Evolutionary conservation across 2,797 vertebrate species (phyloP), one percentile per base, ranked within the genome.

Genomic region (Balearica regulorum): DNA sequence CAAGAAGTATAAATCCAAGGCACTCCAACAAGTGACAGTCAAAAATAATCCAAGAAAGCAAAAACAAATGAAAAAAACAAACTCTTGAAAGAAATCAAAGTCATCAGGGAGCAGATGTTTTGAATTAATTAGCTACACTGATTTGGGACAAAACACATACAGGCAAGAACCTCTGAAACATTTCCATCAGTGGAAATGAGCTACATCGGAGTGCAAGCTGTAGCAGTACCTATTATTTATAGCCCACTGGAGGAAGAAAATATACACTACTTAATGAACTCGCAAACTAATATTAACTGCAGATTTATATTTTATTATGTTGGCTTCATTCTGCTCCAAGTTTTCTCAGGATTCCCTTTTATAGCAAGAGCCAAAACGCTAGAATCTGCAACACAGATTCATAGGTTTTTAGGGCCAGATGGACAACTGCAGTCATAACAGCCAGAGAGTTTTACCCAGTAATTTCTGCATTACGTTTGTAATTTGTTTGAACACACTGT

Each of bases 11-110:
- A 96, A 96, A 97, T 95, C 70, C 89, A 93, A 96, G 76, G 71
- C 69, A 7, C 64, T 94, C 86, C 90, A 96, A 68, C 71, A 95
- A 97, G 55, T 79, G 88, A 87, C 66, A 86, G 66, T 81, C 43
- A 88, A 97, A 96, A 96, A 87, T 43, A 94, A 96, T 83, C 43
- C 33, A 95, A 73, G 68, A 97, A 97, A 95, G 93, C 62, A 95
- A 96, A 72, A 97, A 92, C 51, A 96, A 97, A 96, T 92, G 5
- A 77, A 97, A 93, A 71, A 76, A 95, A 6, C 33, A 94, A 91
- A 39, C 64, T 79, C 53, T 72, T 31, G 4, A 73, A 96, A 93
- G 87, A 96, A 97, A 95, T 92, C 87, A 94, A 95, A 94, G 80
- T 53, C 61, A 93, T 80, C 43, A 60, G 83, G 58, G 89, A 97